Percentiles rank a stretch among this genome's conserved stretches.
These are phyloP conservation scores for Phasianus colchicus DNA, from an alignment of 2,113 vertebrate species.

Conservation along the genomic window DNA sequence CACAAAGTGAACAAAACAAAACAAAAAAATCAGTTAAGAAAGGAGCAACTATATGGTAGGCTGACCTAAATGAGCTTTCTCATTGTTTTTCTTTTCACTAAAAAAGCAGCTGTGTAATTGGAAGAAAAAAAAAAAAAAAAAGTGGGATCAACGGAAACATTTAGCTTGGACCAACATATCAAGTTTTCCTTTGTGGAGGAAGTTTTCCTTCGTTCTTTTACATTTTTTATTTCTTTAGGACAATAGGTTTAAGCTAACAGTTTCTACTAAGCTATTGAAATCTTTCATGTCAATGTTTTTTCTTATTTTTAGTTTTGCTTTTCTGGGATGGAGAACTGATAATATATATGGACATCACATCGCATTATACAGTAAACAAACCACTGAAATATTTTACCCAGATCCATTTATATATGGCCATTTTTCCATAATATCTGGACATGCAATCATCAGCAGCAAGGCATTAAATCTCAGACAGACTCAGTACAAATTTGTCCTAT, in stretches of 20 bases:
- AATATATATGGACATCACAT: neutral
- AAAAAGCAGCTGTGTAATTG: neutral
- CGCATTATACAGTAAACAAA: neutral
- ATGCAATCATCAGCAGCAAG: neutral
- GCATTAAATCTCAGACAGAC: neutral
- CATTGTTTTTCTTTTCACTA: neutral
- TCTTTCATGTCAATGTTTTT: neutral
- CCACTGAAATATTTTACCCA: neutral
- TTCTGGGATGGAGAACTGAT: neutral
- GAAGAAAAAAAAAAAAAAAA: neutral
- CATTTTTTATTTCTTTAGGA: constrained; percentile 8
- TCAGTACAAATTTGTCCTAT: neutral
- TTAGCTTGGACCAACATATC: constrained; percentile 16
- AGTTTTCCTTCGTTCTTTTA: neutral
- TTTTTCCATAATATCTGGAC: neutral
- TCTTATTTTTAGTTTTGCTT: neutral
- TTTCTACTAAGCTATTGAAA: neutral
- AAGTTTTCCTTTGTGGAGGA: neutral
- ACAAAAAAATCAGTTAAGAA: neutral
- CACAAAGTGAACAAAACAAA: neutral
- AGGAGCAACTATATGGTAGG: neutral
- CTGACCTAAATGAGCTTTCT: neutral
- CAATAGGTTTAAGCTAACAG: constrained; percentile 3
- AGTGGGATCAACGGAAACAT: neutral
- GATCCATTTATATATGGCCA: neutral